These are phyloP conservation scores for Scaptomyza polygonia DNA, from an alignment of 2,888 invertebrate genomes.

Conservation along the genomic window DNA sequence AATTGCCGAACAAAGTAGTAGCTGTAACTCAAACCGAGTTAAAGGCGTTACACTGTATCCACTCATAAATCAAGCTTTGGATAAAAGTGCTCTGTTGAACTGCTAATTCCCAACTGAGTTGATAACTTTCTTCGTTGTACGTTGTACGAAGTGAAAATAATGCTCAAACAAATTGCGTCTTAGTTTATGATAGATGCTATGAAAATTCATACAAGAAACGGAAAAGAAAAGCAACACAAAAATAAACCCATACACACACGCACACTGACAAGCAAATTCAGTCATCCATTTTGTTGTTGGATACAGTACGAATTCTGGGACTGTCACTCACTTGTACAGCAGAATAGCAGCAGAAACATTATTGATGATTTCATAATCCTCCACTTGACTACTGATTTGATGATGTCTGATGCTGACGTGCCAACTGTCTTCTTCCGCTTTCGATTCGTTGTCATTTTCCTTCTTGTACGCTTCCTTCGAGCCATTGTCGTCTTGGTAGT, in stretches of 20 bases:
- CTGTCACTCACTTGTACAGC: conserved; percentile 82
- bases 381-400: conserved; percentile 82
- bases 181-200: conserved; percentile 27
- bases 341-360: conserved; percentile 81
- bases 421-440: conserved; percentile 76
- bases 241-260: no score
- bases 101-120: conserved; percentile 25
- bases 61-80: conserved; percentile 33
- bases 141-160: not conserved
- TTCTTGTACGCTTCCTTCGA: conserved; percentile 44
- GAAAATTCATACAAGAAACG: conserved; percentile 3
- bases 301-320: conserved; percentile 10
- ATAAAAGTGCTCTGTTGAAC: conserved; percentile 17
- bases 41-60: not conserved
- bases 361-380: conserved; percentile 84
- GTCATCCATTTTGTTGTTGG: conserved; percentile 33
- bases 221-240: not conserved
- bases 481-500: conserved; percentile 19
- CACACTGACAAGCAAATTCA: conserved; percentile 28
- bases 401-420: conserved; percentile 64
- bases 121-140: conserved; percentile 15
- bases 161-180: conserved; percentile 24
- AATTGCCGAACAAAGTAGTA: conserved; percentile 15
- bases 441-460: conserved; percentile 66
- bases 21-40: not conserved